These are phyloP conservation scores for Labroides dimidiatus DNA, from an alignment of 2,797 vertebrate genomes.

Conservation along the genomic window DNA sequence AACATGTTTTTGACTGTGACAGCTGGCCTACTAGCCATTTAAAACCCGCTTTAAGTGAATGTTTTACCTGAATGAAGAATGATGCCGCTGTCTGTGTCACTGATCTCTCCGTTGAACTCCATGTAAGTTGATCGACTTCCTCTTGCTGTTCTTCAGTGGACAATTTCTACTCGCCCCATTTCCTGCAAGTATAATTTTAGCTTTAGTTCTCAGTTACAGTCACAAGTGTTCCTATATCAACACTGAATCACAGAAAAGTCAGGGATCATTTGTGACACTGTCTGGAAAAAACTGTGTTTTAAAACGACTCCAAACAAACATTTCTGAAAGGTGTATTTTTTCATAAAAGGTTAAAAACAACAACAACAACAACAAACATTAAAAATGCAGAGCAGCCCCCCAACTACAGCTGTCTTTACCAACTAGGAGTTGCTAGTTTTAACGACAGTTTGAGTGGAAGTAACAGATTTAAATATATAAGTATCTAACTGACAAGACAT, in stretches of 20 bases:
- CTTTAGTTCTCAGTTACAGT: slow-evolving; percentile 4
- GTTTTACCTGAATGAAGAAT: slow-evolving; percentile 90
- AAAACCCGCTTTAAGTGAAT: not conserved
- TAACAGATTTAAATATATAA: no score
- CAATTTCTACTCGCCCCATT: slow-evolving; percentile 53
- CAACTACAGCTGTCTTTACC: no score
- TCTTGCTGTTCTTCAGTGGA: slow-evolving; percentile 53
- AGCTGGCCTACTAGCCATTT: not conserved
- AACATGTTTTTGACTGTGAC: not conserved
- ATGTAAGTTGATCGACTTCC: slow-evolving; percentile 69
- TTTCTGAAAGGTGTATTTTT: no score
- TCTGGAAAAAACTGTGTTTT: no score
- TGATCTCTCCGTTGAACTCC: slow-evolving; percentile 90
- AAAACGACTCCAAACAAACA: no score
- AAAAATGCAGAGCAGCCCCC: no score
- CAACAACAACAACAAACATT: no score
- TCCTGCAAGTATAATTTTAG: slow-evolving; percentile 62
- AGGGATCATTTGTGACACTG: not conserved
- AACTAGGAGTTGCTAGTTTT: no score
- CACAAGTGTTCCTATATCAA: slow-evolving; percentile 1
- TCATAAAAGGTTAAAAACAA: no score
- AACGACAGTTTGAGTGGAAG: no score
- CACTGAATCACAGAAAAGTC: not conserved
- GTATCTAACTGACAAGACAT: no score
- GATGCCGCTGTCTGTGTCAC: slow-evolving; percentile 91